phyloP scores from a whole-genome alignment of 2,797 vertebrate genomes.

The Myotis findleyi region DNA sequence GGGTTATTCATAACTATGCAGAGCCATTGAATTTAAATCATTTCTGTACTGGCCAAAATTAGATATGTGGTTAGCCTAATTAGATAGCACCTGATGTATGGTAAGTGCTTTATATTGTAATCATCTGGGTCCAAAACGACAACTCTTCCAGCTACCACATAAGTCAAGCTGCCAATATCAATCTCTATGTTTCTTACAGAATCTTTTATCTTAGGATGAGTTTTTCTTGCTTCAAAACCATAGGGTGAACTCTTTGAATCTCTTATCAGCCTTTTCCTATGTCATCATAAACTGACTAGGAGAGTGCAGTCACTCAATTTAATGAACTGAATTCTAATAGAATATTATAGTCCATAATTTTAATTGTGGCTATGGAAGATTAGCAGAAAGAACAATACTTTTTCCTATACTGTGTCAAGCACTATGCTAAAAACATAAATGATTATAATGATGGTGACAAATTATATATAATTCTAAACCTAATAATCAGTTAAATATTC shows the following conservation, averaged over 20 bases:
- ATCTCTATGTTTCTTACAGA: neutral
- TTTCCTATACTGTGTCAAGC: neutral
- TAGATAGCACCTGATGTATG: neutral
- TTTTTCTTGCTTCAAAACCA: neutral
- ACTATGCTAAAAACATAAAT: neutral
- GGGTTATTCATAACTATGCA: neutral
- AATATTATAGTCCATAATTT: neutral
- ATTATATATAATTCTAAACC: neutral
- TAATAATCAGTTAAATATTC: neutral
- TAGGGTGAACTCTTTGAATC: neutral
- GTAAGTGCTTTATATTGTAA: neutral
- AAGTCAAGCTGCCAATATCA: neutral
- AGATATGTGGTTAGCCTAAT: neutral
- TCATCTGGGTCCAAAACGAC: neutral
- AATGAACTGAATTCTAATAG: neutral
- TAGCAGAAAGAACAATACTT: neutral
- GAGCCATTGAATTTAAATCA: neutral
- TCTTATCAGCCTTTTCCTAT: neutral
- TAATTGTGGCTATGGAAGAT: neutral
- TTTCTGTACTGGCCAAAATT: neutral
- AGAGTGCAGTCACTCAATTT: neutral
- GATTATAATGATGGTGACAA: neutral
- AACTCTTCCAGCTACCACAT: neutral
- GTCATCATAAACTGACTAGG: neutral
- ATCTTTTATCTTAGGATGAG: neutral